Evolutionary conservation across 2,113 vertebrate genomes (phyloP).

Genomic region (Muntiacus reevesi): DNA sequence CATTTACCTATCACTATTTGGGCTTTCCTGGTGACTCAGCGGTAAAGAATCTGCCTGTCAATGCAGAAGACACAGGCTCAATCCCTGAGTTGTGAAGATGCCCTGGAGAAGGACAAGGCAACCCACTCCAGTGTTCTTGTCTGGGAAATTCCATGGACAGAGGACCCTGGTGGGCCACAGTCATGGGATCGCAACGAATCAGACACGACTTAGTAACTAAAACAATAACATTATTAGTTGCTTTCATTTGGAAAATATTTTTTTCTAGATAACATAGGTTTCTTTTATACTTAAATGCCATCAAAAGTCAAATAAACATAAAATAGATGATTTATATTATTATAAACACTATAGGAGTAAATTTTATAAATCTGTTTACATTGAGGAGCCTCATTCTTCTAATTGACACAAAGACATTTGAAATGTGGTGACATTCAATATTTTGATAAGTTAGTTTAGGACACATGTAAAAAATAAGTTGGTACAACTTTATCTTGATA

Average conservation of each 20-base stretch:
- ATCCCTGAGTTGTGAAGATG: not conserved
- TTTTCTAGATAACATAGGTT: not conserved
- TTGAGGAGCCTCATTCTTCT: not conserved
- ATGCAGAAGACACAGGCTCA: not conserved
- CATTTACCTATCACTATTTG: not conserved
- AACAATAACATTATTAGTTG: not conserved
- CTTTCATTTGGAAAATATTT: not conserved
- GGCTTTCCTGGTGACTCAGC: not conserved
- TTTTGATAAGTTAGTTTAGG: not conserved
- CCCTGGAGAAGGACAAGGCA: not conserved
- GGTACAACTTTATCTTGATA: not conserved
- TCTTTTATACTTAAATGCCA: not conserved
- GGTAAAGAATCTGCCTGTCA: not conserved
- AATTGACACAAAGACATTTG: not conserved
- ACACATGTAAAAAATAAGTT: not conserved
- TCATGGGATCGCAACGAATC: fast-evolving
- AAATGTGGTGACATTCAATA: not conserved
- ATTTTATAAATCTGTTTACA: constrained; percentile 36
- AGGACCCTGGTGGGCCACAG: not conserved
- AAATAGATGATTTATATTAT: not conserved
- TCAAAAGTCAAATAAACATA: not conserved
- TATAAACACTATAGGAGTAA: not conserved
- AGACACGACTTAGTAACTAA: not conserved
- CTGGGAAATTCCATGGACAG: not conserved
- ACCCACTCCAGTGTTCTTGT: not conserved